Evolutionary conservation across 2,797 vertebrate species (phyloP), one percentile per base, ranked within the genome.

Genomic region (Triplophysa bombifrons): DNA sequence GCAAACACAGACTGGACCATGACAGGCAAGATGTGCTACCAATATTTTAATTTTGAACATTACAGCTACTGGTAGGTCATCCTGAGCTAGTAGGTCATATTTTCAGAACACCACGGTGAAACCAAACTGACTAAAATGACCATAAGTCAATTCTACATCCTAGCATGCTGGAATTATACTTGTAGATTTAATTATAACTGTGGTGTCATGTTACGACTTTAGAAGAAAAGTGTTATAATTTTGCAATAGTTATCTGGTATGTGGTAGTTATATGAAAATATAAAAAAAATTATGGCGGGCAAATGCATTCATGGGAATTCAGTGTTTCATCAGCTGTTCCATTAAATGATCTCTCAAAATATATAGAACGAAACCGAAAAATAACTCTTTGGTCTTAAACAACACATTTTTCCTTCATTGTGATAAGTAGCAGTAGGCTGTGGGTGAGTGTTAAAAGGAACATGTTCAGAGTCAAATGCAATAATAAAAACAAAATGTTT

Each of bases 401-500:
- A 41, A 41, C 8, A 60, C 27, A 46, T 25, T 48, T 66, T 66
- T 48, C 25, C 14, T 27, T 22, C 14, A 14, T 22, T 27, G 58
- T 13, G 13, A 60, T 61, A 25, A 30, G 25, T 14, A 61, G 58
- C 25, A 61, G 22, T 60, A 74, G 53, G 63, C 14, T 68, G 80
- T 77, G 74, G 10, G 74, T 14, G 74, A 30, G 12, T 48, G 53
- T 56, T 67, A 56, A 67, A 58, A 56, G 46, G 7, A 44, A 51
- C 34, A 64, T 67, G 58, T 55, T 76, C 22, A 44, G 25, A 34
- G 61, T 61, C 46, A 60, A 41, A 30, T 66, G 38, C 25, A 30
- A 61, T 66, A 63, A 63, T 74, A 58, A 12, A 74, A 74, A 30
- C 72, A 34, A 76, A 53, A 69, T 68, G 56, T 75, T 74, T 69